Evolutionary conservation across 2,113 vertebrate genomes (phyloP).

Genomic region (Oryzias celebensis): DNA sequence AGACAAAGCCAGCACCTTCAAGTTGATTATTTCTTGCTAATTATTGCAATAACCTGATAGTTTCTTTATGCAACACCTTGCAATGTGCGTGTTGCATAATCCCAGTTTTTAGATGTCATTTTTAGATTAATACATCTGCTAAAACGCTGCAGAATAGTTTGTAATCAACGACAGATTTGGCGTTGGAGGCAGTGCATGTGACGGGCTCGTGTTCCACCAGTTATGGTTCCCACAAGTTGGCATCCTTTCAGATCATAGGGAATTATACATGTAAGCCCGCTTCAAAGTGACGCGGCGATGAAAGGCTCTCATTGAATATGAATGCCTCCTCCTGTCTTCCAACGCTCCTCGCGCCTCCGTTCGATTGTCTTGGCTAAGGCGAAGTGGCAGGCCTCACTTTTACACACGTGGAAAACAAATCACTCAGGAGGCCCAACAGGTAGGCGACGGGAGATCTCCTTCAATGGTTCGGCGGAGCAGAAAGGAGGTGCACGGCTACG

Average conservation of each 20-base stretch:
- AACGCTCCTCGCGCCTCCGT: conserved; percentile 29
- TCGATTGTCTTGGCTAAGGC: conserved; percentile 60
- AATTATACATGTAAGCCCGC: conserved; percentile 68
- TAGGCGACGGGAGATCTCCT: conserved; percentile 36
- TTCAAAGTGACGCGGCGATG: conserved; percentile 66
- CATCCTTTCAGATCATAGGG: conserved; percentile 62
- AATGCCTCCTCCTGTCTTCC: conserved; percentile 53
- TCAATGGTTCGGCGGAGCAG: conserved; percentile 19
- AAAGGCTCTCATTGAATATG: conserved; percentile 65
- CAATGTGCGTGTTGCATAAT: neutral
- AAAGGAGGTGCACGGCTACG: conserved; percentile 32
- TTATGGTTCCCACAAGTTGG: conserved; percentile 54
- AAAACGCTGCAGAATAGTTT: conserved; percentile 6
- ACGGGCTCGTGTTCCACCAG: conserved; percentile 35
- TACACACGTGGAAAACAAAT: conserved; percentile 54
- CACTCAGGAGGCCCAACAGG: conserved; percentile 32
- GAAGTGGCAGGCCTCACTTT: conserved; percentile 61
- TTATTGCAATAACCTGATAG: neutral
- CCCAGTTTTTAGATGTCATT: neutral
- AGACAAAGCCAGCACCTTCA: neutral
- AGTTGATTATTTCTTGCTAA: conserved; percentile 7
- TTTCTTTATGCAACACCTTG: neutral
- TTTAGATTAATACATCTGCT: conserved; percentile 17
- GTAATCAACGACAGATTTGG: conserved; percentile 31
- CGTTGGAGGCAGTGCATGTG: conserved; percentile 7